A percentile compares a stretch with the other conserved stretches of the same genome.
phyloP scores from a whole-genome alignment of 1,140 invertebrate genomes.

The Caerostris darwini region DNA sequence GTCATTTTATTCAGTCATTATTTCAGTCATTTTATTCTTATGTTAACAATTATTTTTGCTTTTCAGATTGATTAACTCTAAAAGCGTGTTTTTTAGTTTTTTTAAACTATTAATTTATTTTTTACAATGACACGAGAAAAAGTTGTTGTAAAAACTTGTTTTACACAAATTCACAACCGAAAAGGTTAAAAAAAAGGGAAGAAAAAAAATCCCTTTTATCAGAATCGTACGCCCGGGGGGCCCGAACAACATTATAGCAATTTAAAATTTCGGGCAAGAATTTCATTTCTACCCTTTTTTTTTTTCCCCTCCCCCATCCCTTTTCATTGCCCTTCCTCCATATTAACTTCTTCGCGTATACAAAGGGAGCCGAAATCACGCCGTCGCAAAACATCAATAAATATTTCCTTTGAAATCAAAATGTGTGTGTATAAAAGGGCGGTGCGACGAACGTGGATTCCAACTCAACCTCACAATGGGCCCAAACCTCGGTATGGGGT shows the following conservation, averaged over 20 bases:
- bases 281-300: not conserved
- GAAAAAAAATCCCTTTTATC: no score
- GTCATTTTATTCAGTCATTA: no score
- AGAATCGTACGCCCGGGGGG: not conserved
- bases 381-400: conserved; percentile 72
- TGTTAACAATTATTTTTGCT: no score
- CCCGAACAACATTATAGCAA: conserved; percentile 12
- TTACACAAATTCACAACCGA: no score
- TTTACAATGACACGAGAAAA: no score
- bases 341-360: conserved; percentile 67
- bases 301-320: not conserved
- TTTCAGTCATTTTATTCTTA: no score
- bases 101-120: no score
- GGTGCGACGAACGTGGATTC: conserved; percentile 46
- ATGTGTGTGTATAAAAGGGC: conserved; percentile 20
- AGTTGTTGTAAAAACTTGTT: no score
- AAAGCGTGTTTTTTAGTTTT: no score
- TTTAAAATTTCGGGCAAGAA: conserved; percentile 25
- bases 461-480: conserved; percentile 48
- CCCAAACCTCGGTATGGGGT: conserved; percentile 56
- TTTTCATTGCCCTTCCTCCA: conserved; percentile 50
- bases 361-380: conserved; percentile 50
- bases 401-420: conserved; percentile 74
- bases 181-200: no score
- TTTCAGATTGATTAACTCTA: no score